phyloP scores from a whole-genome alignment of 2,113 vertebrate species.

The Pygoscelis adeliae region DNA sequence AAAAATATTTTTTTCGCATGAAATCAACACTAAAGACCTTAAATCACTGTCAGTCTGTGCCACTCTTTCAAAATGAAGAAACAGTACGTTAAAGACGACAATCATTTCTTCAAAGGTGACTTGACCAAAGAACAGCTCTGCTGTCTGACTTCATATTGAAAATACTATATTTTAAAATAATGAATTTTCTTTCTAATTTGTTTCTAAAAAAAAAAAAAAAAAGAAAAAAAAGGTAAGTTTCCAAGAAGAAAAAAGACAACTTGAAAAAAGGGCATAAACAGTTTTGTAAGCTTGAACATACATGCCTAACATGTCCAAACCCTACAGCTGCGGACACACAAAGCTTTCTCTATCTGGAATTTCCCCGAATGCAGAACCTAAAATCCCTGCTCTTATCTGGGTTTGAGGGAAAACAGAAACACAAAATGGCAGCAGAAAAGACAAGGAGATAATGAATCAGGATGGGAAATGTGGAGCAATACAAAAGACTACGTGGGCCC shows the following conservation, averaged over 20 bases:
- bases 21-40: slow-evolving; percentile 26
- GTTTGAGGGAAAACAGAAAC: neutral
- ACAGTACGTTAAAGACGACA: neutral
- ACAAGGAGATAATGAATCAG: neutral
- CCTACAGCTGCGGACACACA: rapidly evolving
- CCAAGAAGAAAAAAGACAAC: neutral
- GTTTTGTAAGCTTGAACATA: neutral
- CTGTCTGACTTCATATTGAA: neutral
- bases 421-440: neutral
- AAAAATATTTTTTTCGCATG: slow-evolving; percentile 15
- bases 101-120: slow-evolving; percentile 37
- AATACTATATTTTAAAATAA: neutral
- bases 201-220: neutral
- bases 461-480: neutral
- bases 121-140: neutral
- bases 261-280: neutral
- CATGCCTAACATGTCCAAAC: neutral
- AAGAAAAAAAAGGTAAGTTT: neutral
- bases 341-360: neutral
- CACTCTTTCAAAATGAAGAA: neutral
- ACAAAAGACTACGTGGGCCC: neutral
- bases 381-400: neutral
- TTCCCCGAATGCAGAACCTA: neutral
- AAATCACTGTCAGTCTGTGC: slow-evolving; percentile 37
- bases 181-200: neutral